A percentile compares a stretch with the other conserved stretches of the same genome.
phyloP scores from a whole-genome alignment of 2,888 invertebrate genomes.

The Ormyrus thymus region DNA sequence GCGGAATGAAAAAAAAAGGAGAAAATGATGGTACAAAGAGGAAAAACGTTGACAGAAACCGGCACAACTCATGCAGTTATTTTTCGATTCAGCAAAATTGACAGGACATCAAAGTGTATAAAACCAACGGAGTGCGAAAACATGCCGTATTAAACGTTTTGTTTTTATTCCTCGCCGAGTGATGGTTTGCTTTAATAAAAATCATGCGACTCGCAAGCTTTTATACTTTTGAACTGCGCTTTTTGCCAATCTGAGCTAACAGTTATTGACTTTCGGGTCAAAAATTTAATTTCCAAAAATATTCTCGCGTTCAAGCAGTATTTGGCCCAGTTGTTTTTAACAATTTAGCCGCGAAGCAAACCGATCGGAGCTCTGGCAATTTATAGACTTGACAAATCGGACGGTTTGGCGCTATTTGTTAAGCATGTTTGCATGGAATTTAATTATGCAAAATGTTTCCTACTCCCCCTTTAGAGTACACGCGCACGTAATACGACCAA shows the following conservation, averaged over 20 bases:
- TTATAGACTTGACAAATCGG: not conserved
- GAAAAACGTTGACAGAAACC: not conserved
- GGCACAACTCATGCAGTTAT: slow-evolving; percentile 26
- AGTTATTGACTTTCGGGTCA: not conserved
- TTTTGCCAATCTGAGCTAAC: not conserved
- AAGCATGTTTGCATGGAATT: slow-evolving; percentile 39
- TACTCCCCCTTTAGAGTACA: not conserved
- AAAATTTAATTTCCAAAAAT: slow-evolving; percentile 33
- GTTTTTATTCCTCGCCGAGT: slow-evolving; percentile 2
- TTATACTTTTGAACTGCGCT: not conserved
- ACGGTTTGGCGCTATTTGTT: slow-evolving; percentile 26
- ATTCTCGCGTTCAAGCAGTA: not conserved
- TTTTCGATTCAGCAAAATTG: slow-evolving; percentile 25
- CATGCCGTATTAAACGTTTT: slow-evolving; percentile 26
- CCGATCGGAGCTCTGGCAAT: no score
- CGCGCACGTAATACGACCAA: slow-evolving; percentile 10
- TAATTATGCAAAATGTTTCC: slow-evolving; percentile 48
- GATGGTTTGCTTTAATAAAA: slow-evolving; percentile 31
- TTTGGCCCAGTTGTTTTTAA: no score
- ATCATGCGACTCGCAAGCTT: slow-evolving; percentile 6
- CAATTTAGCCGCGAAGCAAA: no score
- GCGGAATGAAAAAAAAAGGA: no score
- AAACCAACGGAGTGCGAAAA: slow-evolving; percentile 19
- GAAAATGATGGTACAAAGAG: no score
- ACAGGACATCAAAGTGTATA: slow-evolving; percentile 37